These are phyloP conservation scores for Eupithecia exiguata DNA, from an alignment of 2,888 invertebrate species.

Conservation along the genomic window DNA sequence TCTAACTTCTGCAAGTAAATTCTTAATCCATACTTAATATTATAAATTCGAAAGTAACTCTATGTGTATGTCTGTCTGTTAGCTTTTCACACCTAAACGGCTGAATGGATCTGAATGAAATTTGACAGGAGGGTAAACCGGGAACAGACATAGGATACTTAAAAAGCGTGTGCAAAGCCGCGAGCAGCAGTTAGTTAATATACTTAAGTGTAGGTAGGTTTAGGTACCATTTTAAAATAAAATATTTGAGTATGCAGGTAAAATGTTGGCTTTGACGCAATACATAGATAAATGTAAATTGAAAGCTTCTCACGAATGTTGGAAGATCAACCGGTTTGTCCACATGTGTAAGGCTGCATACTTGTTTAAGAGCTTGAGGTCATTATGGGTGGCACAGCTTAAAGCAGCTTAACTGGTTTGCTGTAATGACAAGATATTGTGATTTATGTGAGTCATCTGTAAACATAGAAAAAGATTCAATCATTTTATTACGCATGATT, in stretches of 20 bases:
- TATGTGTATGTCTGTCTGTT: no score
- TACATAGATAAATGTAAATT: conserved; percentile 26
- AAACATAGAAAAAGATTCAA: not conserved
- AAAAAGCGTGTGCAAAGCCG: no score
- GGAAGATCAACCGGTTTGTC: conserved; percentile 45
- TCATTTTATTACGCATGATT: not conserved
- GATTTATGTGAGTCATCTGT: conserved; percentile 4
- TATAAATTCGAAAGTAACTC: no score
- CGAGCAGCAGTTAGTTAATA: no score
- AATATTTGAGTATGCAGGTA: conserved; percentile 2
- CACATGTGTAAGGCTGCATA: conserved; percentile 41
- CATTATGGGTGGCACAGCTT: conserved; percentile 36
- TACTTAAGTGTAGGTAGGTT: no score
- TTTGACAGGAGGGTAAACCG: no score
- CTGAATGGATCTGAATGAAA: no score
- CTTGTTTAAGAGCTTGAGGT: conserved; percentile 38
- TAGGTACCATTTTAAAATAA: no score
- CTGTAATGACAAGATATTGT: conserved; percentile 5
- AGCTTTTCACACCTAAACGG: no score
- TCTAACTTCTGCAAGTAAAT: not conserved
- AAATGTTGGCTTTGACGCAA: conserved; percentile 27
- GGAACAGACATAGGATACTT: no score
- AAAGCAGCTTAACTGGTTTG: conserved; percentile 11
- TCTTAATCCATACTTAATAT: no score
- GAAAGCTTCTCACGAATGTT: conserved; percentile 40